Conservation (phyloP, 2,797 vertebrate genomes). For the Intellagama lesueurii region DNA sequence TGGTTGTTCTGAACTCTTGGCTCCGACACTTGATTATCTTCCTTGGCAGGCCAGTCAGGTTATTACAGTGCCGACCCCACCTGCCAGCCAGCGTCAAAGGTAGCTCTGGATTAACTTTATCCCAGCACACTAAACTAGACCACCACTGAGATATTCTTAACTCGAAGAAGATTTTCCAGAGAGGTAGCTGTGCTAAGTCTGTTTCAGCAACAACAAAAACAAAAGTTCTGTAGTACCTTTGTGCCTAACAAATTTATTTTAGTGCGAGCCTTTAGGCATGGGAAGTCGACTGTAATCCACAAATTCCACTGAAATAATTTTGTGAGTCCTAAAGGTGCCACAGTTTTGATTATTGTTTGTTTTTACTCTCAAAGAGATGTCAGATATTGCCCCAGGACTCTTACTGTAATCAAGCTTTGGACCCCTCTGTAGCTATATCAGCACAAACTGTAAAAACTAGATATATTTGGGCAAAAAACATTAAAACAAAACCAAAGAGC, state of each 20-base stretch:
- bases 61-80: slow-evolving; percentile 60
- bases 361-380: not conserved
- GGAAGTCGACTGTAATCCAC: too few relatives aligned
- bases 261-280: too few relatives aligned
- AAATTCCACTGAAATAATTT: too few relatives aligned
- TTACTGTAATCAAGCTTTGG: not conserved
- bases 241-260: too few relatives aligned
- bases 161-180: slow-evolving; percentile 10
- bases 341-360: too few relatives aligned
- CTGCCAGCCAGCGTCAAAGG: slow-evolving; percentile 24
- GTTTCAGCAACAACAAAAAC: too few relatives aligned
- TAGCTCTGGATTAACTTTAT: slow-evolving; percentile 45
- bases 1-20: slow-evolving; percentile 49
- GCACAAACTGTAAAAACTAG: fast-evolving
- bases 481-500: not conserved
- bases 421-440: not conserved
- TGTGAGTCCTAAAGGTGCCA: too few relatives aligned
- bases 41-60: slow-evolving; percentile 73
- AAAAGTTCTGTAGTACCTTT: too few relatives aligned
- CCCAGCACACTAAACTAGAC: slow-evolving; percentile 47
- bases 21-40: slow-evolving; percentile 57
- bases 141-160: slow-evolving; percentile 41
- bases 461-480: not conserved
- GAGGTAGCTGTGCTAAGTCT: too few relatives aligned
- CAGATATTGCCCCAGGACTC: slow-evolving; percentile 12